Base-by-base conservation (phyloP, 2,888 invertebrate species). In the Volucella inflata region DNA sequence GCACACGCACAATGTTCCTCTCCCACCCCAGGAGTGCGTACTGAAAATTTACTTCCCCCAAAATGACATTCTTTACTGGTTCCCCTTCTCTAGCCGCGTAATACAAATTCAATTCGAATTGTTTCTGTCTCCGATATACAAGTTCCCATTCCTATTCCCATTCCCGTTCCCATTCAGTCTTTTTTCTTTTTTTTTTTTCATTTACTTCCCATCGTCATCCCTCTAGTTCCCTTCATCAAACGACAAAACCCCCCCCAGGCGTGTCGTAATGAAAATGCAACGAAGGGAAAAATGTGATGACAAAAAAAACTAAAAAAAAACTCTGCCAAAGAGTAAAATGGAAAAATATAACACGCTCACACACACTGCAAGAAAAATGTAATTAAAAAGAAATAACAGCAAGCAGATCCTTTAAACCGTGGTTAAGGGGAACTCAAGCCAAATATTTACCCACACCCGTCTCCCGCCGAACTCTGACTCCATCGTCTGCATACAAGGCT, bases 31-130 rank as follows among this genome's bases (percentile, higher is more conserved):
- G 9, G 16, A 36, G 44, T 14, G 30, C 14, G 12, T 46, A 38
- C 42, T 30, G 72, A 68, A 67, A 68, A 72, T 71, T 48, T 44
- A 42, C 72, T 81, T 81, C 85, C 71, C 85, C 77, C 85, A 85
- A 74, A n/a, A 30, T 30, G 30, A 30, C 30, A 30, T 6, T 30
- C 30, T 30, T 6, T 30, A 30, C 30, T 3, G 30, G 30, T 30
- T 21, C 3, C 21, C 21, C 21, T 21, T 21, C 21, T 21, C 21
- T 21, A 4, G 2, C 21, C 21, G 2, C 21, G 3, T 79, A 84
- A 85, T 80, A 80, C 76, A 80, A 80, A 85, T 80, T 81, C 80
- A 80, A 76, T 85, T 80, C 76, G 71, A 81, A 72, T 65, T 71
- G 80, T 85, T 48, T 57, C 71, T 68, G 51, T 51, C 36, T 46